Base-by-base conservation (phyloP, 2,888 invertebrate species). In the Diadromus collaris region DNA sequence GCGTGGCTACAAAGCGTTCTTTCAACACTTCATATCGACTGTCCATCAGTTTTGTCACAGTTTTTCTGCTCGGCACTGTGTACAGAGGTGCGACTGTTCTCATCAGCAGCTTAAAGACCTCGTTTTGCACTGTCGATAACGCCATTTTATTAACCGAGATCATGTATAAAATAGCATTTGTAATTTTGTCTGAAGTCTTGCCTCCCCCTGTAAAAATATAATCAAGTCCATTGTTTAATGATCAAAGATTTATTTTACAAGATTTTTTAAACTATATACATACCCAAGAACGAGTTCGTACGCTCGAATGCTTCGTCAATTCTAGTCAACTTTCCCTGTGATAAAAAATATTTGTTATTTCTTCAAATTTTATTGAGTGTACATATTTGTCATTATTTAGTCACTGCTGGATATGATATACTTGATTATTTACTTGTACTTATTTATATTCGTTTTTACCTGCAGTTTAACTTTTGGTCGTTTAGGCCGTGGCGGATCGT, bases 91-190 rank as follows among this genome's bases (percentile, higher is more conserved):
- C 70, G 24, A 72, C 41, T 19, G 74, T 79, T 51, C 83, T 83
- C 70, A 84, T 64, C 0, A 83, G 34, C 21, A n/a, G 21, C 69
- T 44, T 44, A 32, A 83, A 84, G 13, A 81, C 82, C 41, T 73
- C 67, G 51, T 82, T 76, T 58, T 84, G 67, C 7, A 80, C 76
- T 9, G 74, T 80, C 9, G 80, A 78, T 5, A 81, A 34, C 24
- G 84, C 80, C 48, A 78, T 27, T 5, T 76, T 32, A 61, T 82
- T 79, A 24, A 67, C 71, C 6, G 71, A 69, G 70, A 83, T 80
- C 81, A 84, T 83, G 64, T 72, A 81, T 29, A 81, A 68, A 58
- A 83, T 78, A n/a, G 69, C 54, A 46, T 82, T 79, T 16, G 82
- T 82, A n/a, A 83, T 54, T 64, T 74, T 81, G 38, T 80, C 71